phyloP scores from a whole-genome alignment of 2,113 vertebrate genomes.

The Malurus elegans region DNA sequence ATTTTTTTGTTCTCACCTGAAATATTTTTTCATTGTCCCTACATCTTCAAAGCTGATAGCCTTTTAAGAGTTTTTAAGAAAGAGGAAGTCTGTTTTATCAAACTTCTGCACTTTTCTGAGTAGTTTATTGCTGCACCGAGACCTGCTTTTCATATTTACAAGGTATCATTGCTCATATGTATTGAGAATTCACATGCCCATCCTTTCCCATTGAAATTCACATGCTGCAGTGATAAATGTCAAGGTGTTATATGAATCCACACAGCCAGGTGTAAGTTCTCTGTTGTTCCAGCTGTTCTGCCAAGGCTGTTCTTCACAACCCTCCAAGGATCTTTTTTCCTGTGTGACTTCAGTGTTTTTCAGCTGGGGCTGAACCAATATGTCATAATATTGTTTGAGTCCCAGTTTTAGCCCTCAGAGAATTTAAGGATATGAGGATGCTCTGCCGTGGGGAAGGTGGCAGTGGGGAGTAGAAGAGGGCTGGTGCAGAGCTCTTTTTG shows the following conservation, averaged over 20 bases:
- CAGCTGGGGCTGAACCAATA: neutral
- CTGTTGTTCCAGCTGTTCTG: neutral
- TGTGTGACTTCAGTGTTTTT: neutral
- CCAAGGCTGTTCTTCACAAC: neutral
- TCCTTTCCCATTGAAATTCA: neutral
- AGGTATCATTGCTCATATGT: neutral
- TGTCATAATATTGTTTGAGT: neutral
- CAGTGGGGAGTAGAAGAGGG: accelerated
- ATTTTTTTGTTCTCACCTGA: neutral
- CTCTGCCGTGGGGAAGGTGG: neutral
- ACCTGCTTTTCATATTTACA: neutral
- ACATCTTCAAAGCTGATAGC: neutral
- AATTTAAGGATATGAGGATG: neutral
- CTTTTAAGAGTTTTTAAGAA: neutral
- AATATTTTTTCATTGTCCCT: neutral
- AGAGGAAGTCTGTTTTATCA: neutral
- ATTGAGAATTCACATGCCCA: neutral
- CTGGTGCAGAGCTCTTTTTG: neutral
- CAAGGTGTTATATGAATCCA: neutral
- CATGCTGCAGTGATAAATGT: neutral
- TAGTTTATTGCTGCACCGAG: neutral
- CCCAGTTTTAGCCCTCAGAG: neutral
- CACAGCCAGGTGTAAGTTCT: neutral
- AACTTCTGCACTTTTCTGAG: neutral
- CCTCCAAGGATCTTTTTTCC: neutral